Evolutionary conservation across 2,113 vertebrate genomes (phyloP).

Genomic region (Brachyhypopomus occidentalis): DNA sequence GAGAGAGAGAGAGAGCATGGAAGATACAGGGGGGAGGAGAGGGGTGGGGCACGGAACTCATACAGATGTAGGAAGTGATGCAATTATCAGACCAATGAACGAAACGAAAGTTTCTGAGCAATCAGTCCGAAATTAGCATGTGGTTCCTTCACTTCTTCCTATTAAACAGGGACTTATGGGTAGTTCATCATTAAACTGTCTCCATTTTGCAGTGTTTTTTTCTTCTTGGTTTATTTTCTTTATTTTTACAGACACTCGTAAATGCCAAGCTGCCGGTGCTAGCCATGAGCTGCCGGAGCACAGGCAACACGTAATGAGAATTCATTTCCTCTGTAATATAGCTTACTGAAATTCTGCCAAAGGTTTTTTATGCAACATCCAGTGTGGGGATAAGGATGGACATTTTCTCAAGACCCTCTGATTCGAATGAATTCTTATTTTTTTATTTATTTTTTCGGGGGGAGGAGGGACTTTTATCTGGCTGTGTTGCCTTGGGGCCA

Average conservation of each 20-base stretch:
- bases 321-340: conserved; percentile 50
- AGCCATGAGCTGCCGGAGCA: conserved; percentile 24
- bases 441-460: conserved; percentile 1
- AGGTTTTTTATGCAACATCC: conserved; percentile 44
- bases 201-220: neutral
- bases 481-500: conserved; percentile 64
- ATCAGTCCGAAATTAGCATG: conserved; percentile 56
- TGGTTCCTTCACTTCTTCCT: neutral
- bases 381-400: conserved; percentile 50
- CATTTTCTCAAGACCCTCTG: conserved; percentile 48
- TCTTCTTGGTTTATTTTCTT: neutral
- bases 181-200: neutral
- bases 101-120: conserved; percentile 78
- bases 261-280: neutral
- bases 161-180: neutral
- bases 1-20: conserved; percentile 18
- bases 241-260: neutral
- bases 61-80: conserved; percentile 64
- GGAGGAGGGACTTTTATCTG: conserved; percentile 54
- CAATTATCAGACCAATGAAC: conserved; percentile 76
- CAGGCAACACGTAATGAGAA: conserved; percentile 25
- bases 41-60: conserved; percentile 12
- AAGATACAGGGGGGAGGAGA: neutral
- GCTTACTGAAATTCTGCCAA: conserved; percentile 16
- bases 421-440: conserved; percentile 40